Base-by-base conservation (phyloP, 2,113 vertebrate genomes). In the Alosa alosa region DNA sequence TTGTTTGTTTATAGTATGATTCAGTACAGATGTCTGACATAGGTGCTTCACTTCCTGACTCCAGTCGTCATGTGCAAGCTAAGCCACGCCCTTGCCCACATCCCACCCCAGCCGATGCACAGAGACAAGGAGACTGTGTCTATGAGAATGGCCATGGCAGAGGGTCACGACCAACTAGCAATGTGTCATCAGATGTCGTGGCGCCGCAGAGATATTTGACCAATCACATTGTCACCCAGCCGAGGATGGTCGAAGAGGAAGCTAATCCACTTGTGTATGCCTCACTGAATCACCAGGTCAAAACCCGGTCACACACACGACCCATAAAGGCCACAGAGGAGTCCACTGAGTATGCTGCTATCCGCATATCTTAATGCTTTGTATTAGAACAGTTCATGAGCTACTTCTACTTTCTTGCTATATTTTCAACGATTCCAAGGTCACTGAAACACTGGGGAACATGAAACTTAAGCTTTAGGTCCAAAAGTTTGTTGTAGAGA, bases 291-390 rank as follows among this genome's bases (percentile, higher is more conserved):
- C 94, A 94, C 57, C 47, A 88, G 46, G 22, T 20, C 2, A 13
- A 45, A 0, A 8, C 84, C 0, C 50, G 45, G 4, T 41, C 83
- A 0, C 64, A 84, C 6, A 17, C 81, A 25, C 85, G 81, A 57
- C 84, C 85, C 0, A 31, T 6, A 81, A 45, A 83, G 82, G 86
- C 3, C 0, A 5, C 1, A 13, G 89, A 94, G 36, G 91, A 93
- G n/a, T 44, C 7, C 0, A 93, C 94, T 3, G 94, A 94, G 86
- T 96, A 96, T 1, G 93, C 95, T 0, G 92, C 92, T 3, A 93
- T 96, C 50, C 88, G 91, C 1, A 9, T 94, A 55, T 22, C 20
- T 36, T 90, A 82, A 89, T 25, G 49, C 82, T 36, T 31, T 47
- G 39, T 11, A 39, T 39, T 20, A 6, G 22, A 49, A 49, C 9